These are phyloP conservation scores for Halcyon malimbica DNA, from an alignment of 2,113 vertebrate genomes.

Conservation along the genomic window DNA sequence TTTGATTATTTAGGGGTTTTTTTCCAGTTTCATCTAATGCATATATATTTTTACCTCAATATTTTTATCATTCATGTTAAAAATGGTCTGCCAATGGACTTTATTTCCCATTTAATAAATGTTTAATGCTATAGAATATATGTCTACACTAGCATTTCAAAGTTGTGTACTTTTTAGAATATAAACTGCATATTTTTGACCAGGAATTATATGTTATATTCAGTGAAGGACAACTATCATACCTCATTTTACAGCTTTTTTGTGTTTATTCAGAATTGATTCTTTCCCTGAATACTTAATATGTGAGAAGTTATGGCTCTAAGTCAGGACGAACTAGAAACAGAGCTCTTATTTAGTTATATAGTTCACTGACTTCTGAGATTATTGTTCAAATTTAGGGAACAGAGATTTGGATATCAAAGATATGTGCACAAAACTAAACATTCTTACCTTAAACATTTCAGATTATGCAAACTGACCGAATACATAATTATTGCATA, in stretches of 20 bases:
- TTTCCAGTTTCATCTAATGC: conserved; percentile 2
- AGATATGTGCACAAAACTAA: conserved; percentile 9
- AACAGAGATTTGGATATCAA: background rate
- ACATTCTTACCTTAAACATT: background rate
- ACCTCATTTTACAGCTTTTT: conserved; percentile 73
- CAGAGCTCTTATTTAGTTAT: background rate
- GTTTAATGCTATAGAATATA: conserved; percentile 27
- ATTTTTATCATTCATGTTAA: conserved; percentile 48
- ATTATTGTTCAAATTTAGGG: background rate
- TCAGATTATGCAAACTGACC: background rate
- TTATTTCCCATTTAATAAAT: conserved; percentile 28
- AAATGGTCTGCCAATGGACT: conserved; percentile 6
- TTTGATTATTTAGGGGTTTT: background rate
- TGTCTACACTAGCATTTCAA: conserved; percentile 41
- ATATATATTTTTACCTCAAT: conserved; percentile 34
- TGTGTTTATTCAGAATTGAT: conserved; percentile 20
- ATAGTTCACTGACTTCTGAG: background rate
- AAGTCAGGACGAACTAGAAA: background rate
- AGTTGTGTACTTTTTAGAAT: conserved; percentile 12
- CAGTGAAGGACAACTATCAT: conserved; percentile 73
- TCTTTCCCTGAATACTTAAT: conserved; percentile 7
- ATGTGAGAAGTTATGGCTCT: background rate
- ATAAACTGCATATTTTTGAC: conserved; percentile 17
- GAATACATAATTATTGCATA: background rate
- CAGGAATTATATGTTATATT: conserved; percentile 19